phyloP scores from a whole-genome alignment of 1,140 invertebrate species.

The Drosophila sproati region DNA sequence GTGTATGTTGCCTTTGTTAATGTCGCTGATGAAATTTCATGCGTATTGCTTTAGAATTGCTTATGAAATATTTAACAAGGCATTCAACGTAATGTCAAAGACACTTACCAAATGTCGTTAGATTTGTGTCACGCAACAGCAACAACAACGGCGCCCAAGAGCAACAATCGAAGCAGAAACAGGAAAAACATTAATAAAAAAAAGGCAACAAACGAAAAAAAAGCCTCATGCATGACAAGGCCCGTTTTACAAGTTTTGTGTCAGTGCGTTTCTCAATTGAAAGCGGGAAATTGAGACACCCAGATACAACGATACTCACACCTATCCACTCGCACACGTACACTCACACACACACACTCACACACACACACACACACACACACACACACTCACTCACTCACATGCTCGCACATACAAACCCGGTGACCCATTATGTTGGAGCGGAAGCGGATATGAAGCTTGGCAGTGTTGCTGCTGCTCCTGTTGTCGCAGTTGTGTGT shows the following conservation, averaged over 20 bases:
- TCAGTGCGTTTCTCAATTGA: constrained; percentile 63
- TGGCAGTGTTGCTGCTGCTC: constrained; percentile 25
- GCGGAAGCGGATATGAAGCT: constrained; percentile 79
- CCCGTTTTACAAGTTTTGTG: constrained; percentile 71
- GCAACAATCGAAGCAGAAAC: constrained; percentile 45
- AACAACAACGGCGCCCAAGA: constrained; percentile 10
- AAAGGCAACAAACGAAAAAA: constrained; percentile 42
- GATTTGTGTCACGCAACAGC: constrained; percentile 70
- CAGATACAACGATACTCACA: constrained; percentile 7
- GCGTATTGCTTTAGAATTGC: constrained; percentile 49
- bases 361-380: constrained; percentile 26
- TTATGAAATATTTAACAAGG: constrained; percentile 73
- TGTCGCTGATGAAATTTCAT: constrained; percentile 53
- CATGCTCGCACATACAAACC: constrained; percentile 28
- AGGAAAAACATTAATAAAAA: constrained; percentile 70
- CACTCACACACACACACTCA: constrained; percentile 5
- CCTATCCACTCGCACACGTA: constrained; percentile 3
- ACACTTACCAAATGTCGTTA: constrained; percentile 53
- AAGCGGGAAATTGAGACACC: constrained; percentile 43
- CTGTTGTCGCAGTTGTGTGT: not conserved
- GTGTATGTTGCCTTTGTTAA: no score
- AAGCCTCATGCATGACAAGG: constrained; percentile 73
- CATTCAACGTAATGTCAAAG: constrained; percentile 32
- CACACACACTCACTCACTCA: constrained; percentile 8
- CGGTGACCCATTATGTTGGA: constrained; percentile 69